Percentiles rank a stretch among this genome's conserved stretches.
phyloP scores from a whole-genome alignment of 2,797 vertebrate genomes.

The Pygocentrus nattereri region DNA sequence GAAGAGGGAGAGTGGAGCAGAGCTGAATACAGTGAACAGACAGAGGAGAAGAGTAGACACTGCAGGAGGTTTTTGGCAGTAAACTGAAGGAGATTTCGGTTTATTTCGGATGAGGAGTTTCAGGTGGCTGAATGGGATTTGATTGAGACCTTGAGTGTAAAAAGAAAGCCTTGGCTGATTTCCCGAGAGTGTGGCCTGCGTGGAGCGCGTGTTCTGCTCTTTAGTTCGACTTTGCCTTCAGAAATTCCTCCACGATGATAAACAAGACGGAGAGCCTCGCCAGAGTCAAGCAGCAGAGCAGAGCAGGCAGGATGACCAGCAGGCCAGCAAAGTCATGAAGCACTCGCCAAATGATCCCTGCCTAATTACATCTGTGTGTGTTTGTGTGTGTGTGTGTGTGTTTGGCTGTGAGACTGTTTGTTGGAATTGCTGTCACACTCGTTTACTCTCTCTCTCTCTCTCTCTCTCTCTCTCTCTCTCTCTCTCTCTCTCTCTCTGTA shows the following conservation, averaged over 20 bases:
- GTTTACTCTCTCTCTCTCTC: slow-evolving; percentile 69
- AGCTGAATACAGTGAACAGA: too few species aligned
- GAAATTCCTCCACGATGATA: slow-evolving; percentile 37
- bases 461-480: slow-evolving; percentile 62
- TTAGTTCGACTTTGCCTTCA: slow-evolving; percentile 46
- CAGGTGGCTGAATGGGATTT: background rate
- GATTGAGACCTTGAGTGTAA: slow-evolving; percentile 1
- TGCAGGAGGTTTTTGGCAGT: too few species aligned
- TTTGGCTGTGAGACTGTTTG: slow-evolving; percentile 71
- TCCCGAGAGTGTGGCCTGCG: background rate
- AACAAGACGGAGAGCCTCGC: slow-evolving; percentile 7
- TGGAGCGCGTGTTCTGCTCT: background rate
- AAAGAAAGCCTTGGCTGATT: slow-evolving; percentile 13
- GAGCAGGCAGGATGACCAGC: slow-evolving; percentile 38
- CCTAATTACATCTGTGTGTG: slow-evolving; percentile 41
- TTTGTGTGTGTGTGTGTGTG: slow-evolving; percentile 33
- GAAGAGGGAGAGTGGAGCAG: too few species aligned
- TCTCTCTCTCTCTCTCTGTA: slow-evolving; percentile 62
- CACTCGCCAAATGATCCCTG: slow-evolving; percentile 48
- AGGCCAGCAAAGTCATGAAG: slow-evolving; percentile 46
- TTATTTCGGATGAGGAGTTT: background rate
- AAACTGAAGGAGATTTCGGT: too few species aligned
- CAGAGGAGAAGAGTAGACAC: too few species aligned
- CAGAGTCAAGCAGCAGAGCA: slow-evolving; percentile 10
- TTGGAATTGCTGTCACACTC: slow-evolving; percentile 80